phyloP scores from a whole-genome alignment of 2,888 invertebrate species.

The Camponotus fellah region DNA sequence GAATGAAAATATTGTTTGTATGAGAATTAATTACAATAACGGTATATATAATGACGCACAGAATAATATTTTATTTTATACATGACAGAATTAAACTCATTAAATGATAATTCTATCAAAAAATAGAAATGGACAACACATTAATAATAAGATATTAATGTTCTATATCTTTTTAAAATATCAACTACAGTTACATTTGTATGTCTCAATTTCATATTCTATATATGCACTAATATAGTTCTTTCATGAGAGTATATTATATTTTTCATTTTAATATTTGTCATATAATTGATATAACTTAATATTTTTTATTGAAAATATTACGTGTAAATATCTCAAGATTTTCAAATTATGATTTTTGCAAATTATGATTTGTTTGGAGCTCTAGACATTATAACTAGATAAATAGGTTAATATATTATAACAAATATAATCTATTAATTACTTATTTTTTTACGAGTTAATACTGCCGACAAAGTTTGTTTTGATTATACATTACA shows the following conservation, averaged over 20 bases:
- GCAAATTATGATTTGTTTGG: too few relatives aligned
- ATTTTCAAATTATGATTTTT: constrained; percentile 43
- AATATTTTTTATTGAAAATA: constrained; percentile 54
- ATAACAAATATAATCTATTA: background rate
- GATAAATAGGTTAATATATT: constrained; percentile 46
- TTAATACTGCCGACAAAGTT: background rate
- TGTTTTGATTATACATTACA: background rate
- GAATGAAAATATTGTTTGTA: constrained; percentile 6
- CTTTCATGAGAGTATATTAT: constrained; percentile 5
- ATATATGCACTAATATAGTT: background rate
- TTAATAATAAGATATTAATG: constrained; percentile 11
- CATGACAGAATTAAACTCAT: background rate
- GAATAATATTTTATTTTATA: background rate
- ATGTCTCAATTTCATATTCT: constrained; percentile 11
- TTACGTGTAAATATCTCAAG: constrained; percentile 63
- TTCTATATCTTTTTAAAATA: background rate
- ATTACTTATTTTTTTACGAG: constrained; percentile 26
- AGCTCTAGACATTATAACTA: constrained; percentile 25
- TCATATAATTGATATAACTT: constrained; percentile 58
- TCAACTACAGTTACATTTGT: constrained; percentile 1
- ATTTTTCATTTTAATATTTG: constrained; percentile 9
- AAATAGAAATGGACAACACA: background rate
- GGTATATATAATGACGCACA: background rate
- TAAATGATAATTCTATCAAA: background rate
- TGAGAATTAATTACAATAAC: background rate